Percentiles rank a stretch among this genome's conserved stretches.
These are phyloP conservation scores for Trogon melanurus DNA, from an alignment of 2,113 vertebrate species.

Conservation along the genomic window DNA sequence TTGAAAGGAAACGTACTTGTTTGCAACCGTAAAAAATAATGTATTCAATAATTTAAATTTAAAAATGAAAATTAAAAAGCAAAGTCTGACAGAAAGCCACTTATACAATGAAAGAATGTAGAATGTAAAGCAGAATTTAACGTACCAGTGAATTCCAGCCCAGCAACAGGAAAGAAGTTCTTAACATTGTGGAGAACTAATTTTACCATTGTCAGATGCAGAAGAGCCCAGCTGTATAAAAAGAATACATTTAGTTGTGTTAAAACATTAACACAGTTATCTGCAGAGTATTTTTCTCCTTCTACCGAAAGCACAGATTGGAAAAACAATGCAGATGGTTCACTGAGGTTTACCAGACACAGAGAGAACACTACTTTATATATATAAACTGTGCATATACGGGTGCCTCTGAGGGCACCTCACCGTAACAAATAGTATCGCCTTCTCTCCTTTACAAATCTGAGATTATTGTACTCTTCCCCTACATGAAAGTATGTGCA, in stretches of 20 bases:
- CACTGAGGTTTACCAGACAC: neutral
- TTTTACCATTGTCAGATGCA: conserved; percentile 94
- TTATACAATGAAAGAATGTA: neutral
- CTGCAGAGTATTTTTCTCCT: neutral
- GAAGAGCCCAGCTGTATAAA: conserved; percentile 89
- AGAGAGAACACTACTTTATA: neutral
- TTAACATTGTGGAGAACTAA: conserved; percentile 91
- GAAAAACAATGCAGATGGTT: neutral
- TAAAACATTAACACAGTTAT: neutral
- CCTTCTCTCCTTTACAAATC: neutral
- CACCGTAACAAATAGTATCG: neutral
- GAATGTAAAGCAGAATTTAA: neutral
- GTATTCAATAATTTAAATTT: neutral
- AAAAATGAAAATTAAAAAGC: neutral
- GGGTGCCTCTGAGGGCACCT: neutral
- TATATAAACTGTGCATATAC: neutral
- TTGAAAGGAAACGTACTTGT: neutral
- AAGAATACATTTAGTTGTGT: neutral
- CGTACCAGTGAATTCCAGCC: conserved; percentile 92
- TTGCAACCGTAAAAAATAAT: neutral
- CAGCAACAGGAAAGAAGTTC: conserved; percentile 94
- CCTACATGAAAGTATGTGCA: neutral
- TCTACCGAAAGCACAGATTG: neutral
- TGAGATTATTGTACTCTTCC: neutral
- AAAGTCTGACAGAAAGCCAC: neutral